A percentile compares a stretch with the other conserved stretches of the same genome.
phyloP scores from a whole-genome alignment of 2,113 vertebrate genomes.

The Platysternon megacephalum region DNA sequence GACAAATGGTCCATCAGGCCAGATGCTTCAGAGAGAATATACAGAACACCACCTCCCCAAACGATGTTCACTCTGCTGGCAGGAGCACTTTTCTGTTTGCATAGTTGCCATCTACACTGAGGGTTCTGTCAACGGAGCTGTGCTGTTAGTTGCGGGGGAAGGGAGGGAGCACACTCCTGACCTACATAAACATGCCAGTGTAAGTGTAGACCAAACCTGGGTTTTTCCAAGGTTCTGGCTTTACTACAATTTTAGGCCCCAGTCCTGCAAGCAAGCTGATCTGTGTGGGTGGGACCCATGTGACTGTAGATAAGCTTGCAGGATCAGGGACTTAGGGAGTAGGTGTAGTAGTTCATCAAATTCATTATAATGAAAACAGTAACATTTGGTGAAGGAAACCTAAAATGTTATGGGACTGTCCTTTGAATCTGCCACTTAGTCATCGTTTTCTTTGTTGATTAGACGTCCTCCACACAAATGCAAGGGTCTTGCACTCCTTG shows the following conservation, averaged over 20 bases:
- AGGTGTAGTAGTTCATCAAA: conserved; percentile 8
- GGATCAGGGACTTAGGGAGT: neutral
- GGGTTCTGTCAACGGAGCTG: neutral
- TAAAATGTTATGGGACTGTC: neutral
- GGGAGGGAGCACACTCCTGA: accelerated
- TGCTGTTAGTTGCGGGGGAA: accelerated
- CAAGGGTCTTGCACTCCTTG: neutral
- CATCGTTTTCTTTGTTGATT: neutral
- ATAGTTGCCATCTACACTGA: neutral
- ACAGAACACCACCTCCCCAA: neutral
- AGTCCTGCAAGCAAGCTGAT: neutral
- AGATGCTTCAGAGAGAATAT: neutral
- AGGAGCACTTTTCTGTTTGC: neutral
- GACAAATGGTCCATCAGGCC: neutral
- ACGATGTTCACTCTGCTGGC: neutral
- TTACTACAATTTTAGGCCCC: neutral
- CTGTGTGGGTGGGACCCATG: neutral
- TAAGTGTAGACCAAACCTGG: neutral
- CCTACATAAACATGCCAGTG: neutral
- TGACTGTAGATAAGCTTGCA: neutral
- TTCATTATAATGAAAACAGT: conserved; percentile 3
- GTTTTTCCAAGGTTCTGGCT: neutral
- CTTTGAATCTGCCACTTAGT: conserved; percentile 14
- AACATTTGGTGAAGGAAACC: conserved; percentile 16
- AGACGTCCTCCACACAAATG: accelerated